A percentile compares a stretch with the other conserved stretches of the same genome.
phyloP scores from a whole-genome alignment of 2,888 invertebrate species.

The Tenthredo notha region DNA sequence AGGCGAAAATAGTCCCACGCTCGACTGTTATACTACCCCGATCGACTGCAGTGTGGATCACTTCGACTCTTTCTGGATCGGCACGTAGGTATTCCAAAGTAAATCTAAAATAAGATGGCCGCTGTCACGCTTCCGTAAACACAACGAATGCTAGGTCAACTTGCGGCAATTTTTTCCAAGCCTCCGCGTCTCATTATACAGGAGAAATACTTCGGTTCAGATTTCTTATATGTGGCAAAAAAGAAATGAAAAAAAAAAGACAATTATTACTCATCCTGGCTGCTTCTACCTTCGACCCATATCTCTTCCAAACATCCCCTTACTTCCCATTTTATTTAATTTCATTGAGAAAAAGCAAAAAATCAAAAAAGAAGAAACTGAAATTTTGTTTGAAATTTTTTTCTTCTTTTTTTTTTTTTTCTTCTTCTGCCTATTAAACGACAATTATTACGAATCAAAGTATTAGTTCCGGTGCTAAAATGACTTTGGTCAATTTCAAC shows the following conservation, averaged over 20 bases:
- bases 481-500: no score
- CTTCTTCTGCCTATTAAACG: background rate
- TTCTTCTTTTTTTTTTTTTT: background rate
- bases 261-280: background rate
- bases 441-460: background rate
- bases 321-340: background rate
- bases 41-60: constrained; percentile 20
- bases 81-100: constrained; percentile 29
- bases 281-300: background rate
- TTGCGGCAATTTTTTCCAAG: constrained; percentile 49
- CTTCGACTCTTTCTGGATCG: background rate
- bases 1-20: constrained; percentile 33
- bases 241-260: background rate
- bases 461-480: no score
- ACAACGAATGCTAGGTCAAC: constrained; percentile 53
- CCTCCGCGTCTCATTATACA: constrained; percentile 44
- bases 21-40: constrained; percentile 31
- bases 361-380: background rate
- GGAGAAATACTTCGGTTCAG: constrained; percentile 35
- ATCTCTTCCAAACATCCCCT: background rate
- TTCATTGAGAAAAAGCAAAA: background rate
- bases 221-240: constrained; percentile 20
- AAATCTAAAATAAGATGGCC: constrained; percentile 42
- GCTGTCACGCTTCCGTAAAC: constrained; percentile 53
- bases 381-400: background rate